Evolutionary conservation across 2,888 invertebrate species (phyloP), one percentile per base, ranked within the genome.

Genomic region (Melipona beecheii): DNA sequence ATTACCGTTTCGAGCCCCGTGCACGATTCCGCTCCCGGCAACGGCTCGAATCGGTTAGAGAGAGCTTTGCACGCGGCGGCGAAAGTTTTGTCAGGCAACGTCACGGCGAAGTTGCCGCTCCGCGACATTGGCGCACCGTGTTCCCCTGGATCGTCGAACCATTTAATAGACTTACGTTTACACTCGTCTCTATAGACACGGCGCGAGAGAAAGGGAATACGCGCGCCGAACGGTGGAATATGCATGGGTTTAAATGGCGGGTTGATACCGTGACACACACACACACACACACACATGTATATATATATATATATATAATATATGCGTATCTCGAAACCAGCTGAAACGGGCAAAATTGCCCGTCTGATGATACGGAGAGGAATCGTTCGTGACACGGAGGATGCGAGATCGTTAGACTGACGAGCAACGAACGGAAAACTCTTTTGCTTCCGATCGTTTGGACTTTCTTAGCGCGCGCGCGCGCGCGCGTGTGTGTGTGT

Each of bases 101-200:
- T 88, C 87, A 74, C 79, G 66, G 56, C 24, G 50, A 78, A 82
- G 72, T 80, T 88, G 74, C 75, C 54, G 70, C 31, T 31, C 31
- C 69, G 49, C 80, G 81, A 74, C 72, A 70, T 27, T 60, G 79
- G 52, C 66, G 66, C 78, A 50, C 64, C 78, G 74, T 87, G 81
- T 76, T 85, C 72, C 58, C 9, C 83, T 36, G 78, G 77, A 85
- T 87, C 83, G 87, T 82, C 82, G 88, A 87, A 87, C 89, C 84
- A 72, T 83, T 84, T 89, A 86, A 89, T 87, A 86, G 87, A 87
- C 82, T 89, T 89, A 89, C 84, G 83, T 74, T 83, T 83, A 87
- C 78, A 43, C 64, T 65, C 54, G 27, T 54, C 36, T 3, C 17
- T 56, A 54, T 50, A 43, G 62, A 66, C n/a, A 49, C 31, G 36